These are phyloP conservation scores for Thysanoteuthis rhombus DNA, from an alignment of 2,888 invertebrate species.

Conservation along the genomic window DNA sequence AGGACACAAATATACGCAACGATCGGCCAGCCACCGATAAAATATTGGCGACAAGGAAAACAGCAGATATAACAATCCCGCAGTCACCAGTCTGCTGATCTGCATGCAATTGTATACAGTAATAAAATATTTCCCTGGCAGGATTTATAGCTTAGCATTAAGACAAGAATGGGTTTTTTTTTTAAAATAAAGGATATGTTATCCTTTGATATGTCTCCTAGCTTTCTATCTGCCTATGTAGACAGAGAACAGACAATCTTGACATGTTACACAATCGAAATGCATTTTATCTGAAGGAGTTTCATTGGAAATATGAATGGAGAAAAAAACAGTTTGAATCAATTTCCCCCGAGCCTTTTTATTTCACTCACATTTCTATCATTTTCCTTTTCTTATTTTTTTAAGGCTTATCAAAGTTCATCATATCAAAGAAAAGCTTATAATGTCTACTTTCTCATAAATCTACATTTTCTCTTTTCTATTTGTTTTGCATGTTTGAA, in stretches of 20 bases:
- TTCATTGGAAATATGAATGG: not conserved
- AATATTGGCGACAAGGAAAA: too few species aligned
- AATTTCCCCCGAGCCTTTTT: not conserved
- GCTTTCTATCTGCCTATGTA: not conserved
- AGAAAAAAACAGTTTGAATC: not conserved
- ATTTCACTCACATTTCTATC: not conserved
- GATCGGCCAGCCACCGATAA: too few species aligned
- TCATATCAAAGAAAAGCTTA: slow-evolving; percentile 12
- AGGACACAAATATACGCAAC: too few species aligned
- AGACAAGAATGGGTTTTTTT: not conserved
- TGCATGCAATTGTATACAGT: not conserved
- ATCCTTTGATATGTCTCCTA: not conserved
- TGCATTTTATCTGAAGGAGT: not conserved
- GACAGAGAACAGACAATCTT: not conserved
- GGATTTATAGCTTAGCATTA: slow-evolving; percentile 1
- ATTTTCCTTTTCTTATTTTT: not conserved
- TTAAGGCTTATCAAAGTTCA: slow-evolving; percentile 1
- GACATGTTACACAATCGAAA: slow-evolving; percentile 12
- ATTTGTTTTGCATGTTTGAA: not conserved
- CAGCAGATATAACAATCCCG: too few species aligned
- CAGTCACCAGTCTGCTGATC: not conserved
- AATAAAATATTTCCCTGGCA: not conserved
- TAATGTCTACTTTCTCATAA: not conserved
- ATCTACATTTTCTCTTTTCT: not conserved
- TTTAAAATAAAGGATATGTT: not conserved